Base-by-base conservation (phyloP, 2,797 vertebrate genomes). In the Anguilla anguilla region DNA sequence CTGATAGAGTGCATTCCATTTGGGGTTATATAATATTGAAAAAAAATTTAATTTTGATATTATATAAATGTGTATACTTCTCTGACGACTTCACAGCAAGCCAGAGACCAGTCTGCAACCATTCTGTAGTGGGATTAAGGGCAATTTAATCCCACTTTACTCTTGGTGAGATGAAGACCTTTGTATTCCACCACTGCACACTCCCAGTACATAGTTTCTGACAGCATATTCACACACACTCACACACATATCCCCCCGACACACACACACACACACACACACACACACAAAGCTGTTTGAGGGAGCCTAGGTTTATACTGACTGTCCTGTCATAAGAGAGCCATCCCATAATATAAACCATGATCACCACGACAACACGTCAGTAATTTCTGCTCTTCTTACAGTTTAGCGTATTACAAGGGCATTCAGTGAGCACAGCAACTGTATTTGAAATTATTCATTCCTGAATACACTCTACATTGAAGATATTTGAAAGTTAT, bases 221-320 rank as follows among this genome's bases (percentile, higher is more conserved):
- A 69, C 25, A 69, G 92, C 89, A 92, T 91, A 94, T 93, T 93
- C 95, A 94, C 94, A 93, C 90, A 93, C 64, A 64, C 59, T 17
- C 59, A 94, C 95, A 94, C 94, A 95, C 91, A 93, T 17, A 19
- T 6, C 59, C 59, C 93, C 93, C 95, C 94, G 7, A 93, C 89
- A 19, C 13, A 15, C 64, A 25, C 64, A 59, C 64, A 64, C 64
- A 94, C 94, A 95, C 95, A 95, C 13, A 15, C 64, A 25, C 64
- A 59, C 95, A 95, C 95, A 95, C 94, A 94, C 95, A 95, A 93
- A 94, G 93, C 22, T 69, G n/a, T 69, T 69, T 69, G 25, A 10
- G 19, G 64, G 64, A 69, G 25, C 64, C 15, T 28, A 69, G 64
- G 64, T 10, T 69, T 69, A 25, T n/a, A 69, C 25, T 69, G 25